Percentiles rank a stretch among this genome's conserved stretches.
These are phyloP conservation scores for Otocyon megalotis DNA, from an alignment of 2,113 vertebrate species.

Conservation along the genomic window DNA sequence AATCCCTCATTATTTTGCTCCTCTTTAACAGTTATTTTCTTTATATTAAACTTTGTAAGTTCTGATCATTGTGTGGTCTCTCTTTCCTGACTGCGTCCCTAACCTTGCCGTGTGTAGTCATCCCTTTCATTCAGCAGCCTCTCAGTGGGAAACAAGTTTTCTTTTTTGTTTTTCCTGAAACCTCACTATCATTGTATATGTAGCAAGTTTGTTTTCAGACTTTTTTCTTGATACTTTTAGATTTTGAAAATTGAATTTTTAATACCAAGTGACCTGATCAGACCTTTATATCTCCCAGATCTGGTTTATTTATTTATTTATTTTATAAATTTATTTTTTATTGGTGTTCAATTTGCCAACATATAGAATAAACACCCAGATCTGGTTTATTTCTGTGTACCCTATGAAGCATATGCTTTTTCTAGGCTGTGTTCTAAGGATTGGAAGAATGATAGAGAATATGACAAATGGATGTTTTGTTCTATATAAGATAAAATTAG, in stretches of 20 bases:
- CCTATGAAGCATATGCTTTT: background rate
- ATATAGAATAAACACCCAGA: background rate
- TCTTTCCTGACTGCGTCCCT: constrained; percentile 22
- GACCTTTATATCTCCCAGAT: constrained; percentile 10
- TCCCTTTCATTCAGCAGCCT: background rate
- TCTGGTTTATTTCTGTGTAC: constrained; percentile 37
- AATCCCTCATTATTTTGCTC: background rate
- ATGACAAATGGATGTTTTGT: background rate
- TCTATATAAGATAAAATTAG: background rate
- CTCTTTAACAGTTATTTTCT: constrained; percentile 27
- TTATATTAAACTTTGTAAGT: constrained; percentile 3
- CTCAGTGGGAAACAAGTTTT: background rate
- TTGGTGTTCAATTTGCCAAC: too few species aligned
- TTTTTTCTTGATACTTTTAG: background rate
- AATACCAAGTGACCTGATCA: background rate
- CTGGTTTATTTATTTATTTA: constrained; percentile 4
- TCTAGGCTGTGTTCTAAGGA: background rate
- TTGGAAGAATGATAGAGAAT: background rate
- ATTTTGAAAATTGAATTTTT: constrained; percentile 56
- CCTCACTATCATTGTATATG: background rate
- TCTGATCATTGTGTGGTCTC: constrained; percentile 41
- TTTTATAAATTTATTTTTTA: too few species aligned
- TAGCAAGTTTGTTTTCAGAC: constrained; percentile 49
- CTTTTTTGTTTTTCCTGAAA: background rate
- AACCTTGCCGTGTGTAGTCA: background rate